phyloP scores from a whole-genome alignment of 2,888 invertebrate genomes.

The Drosophila nigritarsus region DNA sequence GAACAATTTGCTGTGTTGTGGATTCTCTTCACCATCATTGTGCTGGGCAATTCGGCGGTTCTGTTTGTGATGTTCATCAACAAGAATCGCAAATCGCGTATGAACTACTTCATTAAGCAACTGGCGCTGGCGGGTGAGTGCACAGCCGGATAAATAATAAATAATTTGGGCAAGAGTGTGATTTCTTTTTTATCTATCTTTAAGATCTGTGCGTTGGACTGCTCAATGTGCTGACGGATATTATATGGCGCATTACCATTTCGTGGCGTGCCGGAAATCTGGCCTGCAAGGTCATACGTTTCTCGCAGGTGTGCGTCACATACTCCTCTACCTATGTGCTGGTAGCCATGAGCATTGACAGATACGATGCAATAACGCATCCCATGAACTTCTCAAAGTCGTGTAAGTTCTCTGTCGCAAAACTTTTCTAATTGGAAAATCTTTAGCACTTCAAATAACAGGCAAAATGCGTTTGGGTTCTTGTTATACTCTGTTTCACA shows the following conservation, averaged over 20 bases:
- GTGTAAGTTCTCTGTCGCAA: constrained; percentile 88
- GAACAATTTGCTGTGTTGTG: constrained; percentile 95
- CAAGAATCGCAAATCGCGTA: constrained; percentile 94
- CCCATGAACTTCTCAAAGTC: constrained; percentile 98
- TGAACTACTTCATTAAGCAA: constrained; percentile 98
- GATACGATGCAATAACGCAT: constrained; percentile 96
- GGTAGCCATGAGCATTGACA: constrained; percentile 95
- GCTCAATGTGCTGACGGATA: constrained; percentile 95
- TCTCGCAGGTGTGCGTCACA: constrained; percentile 94
- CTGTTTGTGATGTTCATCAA: constrained; percentile 92
- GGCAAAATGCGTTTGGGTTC: constrained; percentile 10
- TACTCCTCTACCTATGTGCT: constrained; percentile 97
- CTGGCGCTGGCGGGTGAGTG: constrained; percentile 95
- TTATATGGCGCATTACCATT: constrained; percentile 94
- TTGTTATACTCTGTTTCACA: neutral
- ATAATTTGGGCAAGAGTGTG: neutral
- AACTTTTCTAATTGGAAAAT: constrained; percentile 78
- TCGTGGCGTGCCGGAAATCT: constrained; percentile 95
- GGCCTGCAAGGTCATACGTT: constrained; percentile 94
- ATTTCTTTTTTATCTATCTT: constrained; percentile 1
- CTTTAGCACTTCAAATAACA: constrained; percentile 46
- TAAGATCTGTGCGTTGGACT: constrained; percentile 94
- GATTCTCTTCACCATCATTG: constrained; percentile 93
- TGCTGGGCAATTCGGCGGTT: constrained; percentile 95
- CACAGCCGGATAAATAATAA: neutral